Evolutionary conservation across 2,797 vertebrate genomes (phyloP), one percentile per base, ranked within the genome.

Genomic region (Nyctalus aviator): DNA sequence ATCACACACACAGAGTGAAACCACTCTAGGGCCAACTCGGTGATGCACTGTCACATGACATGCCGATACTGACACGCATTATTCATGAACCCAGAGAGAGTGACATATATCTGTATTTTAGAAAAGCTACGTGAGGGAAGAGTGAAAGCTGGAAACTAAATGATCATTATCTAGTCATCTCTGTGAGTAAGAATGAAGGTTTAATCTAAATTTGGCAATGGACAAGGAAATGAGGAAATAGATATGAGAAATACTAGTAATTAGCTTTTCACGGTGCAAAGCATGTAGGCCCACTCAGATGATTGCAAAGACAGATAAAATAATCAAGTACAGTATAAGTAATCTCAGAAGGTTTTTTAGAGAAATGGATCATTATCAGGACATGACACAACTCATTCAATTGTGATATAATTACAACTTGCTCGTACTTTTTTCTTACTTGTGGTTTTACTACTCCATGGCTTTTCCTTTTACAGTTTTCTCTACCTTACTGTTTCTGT

Each of bases 331-430:
- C 21, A 12, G 8, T 25, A 88, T 25, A 88, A 48, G 17, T 85
- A 82, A 71, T 84, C 78, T 84, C 72, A 95, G 66, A 55, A 79
- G 46, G 18, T 79, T 84, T 73, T 17, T 13, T 62, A 84, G 69
- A 85, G n/a, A 86, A 78, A 78, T 37, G 6, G 32, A 59, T 90
- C 13, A 17, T 37, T 48, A 71, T 68, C 35, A 87, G 48, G 25
- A 55, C 89, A 66, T 84, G 21, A 84, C 72, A 78, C 9, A 88
- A 66, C 37, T 85, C n/a, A 21, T 15, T 13, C 32, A 76, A 76
- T 32, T 18, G n/a, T 76, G 27, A 62, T 91, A 69, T 41, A 44
- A 64, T 35, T 93, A 91, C 32, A 73, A 7, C 37, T 68, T 73
- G 62, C 50, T n/a, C 30, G 12, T 48, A 37, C 41, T 50, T 89